phyloP scores from a whole-genome alignment of 2,797 vertebrate species.

The Odontamblyopus rebecca region DNA sequence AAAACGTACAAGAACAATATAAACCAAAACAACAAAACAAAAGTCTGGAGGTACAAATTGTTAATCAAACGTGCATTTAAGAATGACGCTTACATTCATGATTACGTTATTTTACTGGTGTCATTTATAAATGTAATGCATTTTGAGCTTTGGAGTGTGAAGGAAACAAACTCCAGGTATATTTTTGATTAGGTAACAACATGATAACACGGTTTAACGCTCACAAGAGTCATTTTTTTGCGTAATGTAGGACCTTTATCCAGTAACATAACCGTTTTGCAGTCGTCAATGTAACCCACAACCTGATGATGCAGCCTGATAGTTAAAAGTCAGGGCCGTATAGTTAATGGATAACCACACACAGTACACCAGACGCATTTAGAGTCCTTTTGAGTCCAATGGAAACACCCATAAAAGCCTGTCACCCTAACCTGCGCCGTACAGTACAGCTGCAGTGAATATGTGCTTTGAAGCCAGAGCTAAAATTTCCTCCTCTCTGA shows the following conservation, averaged over 20 bases:
- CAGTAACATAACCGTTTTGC: not conserved
- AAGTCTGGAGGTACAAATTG: too few species aligned
- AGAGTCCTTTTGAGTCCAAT: not conserved
- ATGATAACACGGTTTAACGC: too few species aligned
- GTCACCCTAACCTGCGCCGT: not conserved
- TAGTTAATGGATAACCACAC: not conserved
- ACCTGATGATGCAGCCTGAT: not conserved
- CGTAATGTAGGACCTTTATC: not conserved
- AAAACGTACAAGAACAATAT: too few species aligned
- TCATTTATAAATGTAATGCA: too few species aligned
- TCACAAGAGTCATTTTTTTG: too few species aligned
- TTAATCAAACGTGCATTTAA: too few species aligned
- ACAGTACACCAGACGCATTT: not conserved
- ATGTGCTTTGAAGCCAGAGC: not conserved
- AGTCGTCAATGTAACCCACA: not conserved
- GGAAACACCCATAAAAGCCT: not conserved
- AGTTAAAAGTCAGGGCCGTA: not conserved
- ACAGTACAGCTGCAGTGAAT: slow-evolving; percentile 2
- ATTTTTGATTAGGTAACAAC: too few species aligned
- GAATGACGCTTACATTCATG: too few species aligned
- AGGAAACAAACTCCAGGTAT: too few species aligned
- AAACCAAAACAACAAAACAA: too few species aligned
- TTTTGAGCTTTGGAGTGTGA: too few species aligned
- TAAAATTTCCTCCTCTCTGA: slow-evolving; percentile 1
- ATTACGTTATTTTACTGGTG: too few species aligned